phyloP scores from a whole-genome alignment of 2,797 vertebrate genomes.

The Tragelaphus eurycerus region DNA sequence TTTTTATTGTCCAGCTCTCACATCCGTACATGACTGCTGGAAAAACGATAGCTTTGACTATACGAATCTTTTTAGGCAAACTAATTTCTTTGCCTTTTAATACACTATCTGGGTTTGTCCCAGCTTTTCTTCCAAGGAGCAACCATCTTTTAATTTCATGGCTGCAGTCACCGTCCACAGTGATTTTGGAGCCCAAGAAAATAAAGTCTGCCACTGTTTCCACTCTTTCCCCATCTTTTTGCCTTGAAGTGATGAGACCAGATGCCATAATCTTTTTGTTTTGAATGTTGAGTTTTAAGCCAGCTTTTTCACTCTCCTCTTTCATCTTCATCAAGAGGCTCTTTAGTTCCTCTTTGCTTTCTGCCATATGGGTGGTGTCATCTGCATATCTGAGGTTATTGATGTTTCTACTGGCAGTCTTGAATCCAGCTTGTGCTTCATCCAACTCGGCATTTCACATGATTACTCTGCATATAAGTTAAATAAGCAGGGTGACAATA shows the following conservation, averaged over 20 bases:
- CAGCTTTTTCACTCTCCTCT: neutral
- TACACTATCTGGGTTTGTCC: neutral
- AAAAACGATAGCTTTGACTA: neutral
- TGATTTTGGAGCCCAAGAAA: neutral
- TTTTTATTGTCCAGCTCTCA: neutral
- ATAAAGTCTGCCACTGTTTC: neutral
- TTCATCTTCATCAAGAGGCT: neutral
- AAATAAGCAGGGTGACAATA: neutral
- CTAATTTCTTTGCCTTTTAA: neutral
- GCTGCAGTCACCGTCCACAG: neutral
- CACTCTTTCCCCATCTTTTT: neutral
- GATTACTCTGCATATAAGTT: neutral
- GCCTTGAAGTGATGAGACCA: neutral
- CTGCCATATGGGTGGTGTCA: neutral
- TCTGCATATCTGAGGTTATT: neutral
- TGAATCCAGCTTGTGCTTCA: neutral
- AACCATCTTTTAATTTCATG: neutral
- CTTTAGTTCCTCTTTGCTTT: neutral
- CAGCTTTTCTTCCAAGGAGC: neutral
- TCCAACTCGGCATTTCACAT: neutral
- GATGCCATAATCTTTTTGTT: neutral
- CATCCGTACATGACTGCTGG: neutral
- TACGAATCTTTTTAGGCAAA: neutral
- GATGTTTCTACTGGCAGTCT: neutral
- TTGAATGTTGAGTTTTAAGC: neutral